Percentiles rank a stretch among this genome's conserved stretches.
phyloP scores from a whole-genome alignment of 2,888 invertebrate species.

The Chelonus formosanus region DNA sequence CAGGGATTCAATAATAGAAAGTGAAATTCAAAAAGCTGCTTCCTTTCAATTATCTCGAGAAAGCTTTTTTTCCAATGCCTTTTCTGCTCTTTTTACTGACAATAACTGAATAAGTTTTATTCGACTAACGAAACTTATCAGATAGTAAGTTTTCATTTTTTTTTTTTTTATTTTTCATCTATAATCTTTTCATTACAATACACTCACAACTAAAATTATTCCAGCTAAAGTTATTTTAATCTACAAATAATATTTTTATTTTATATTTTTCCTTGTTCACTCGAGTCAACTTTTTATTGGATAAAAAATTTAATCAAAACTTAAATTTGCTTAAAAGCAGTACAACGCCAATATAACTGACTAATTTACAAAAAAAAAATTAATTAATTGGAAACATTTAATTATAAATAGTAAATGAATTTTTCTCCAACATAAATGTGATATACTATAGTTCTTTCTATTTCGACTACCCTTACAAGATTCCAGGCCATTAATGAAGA shows the following conservation, averaged over 20 bases:
- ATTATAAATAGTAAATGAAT: no score
- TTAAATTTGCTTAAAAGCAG: no score
- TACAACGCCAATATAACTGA: no score
- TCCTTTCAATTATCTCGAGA: conserved; percentile 19
- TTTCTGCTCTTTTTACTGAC: conserved; percentile 13
- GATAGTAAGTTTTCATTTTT: conserved; percentile 20
- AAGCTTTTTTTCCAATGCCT: conserved; percentile 20
- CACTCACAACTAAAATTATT: conserved; percentile 15
- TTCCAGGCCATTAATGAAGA: not conserved
- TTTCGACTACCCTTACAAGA: no score
- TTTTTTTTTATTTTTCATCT: conserved; percentile 1
- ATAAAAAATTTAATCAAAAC: no score
- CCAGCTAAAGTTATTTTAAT: conserved; percentile 6
- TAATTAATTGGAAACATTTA: no score
- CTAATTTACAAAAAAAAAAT: no score
- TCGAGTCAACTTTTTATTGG: no score
- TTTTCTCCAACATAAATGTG: not conserved
- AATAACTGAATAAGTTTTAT: conserved; percentile 37
- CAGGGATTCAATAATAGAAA: conserved; percentile 19
- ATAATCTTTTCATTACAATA: not conserved
- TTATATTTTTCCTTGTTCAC: no score
- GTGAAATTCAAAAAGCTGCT: conserved; percentile 19
- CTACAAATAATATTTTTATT: no score
- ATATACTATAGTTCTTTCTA: not conserved
- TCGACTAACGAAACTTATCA: conserved; percentile 36